Evolutionary conservation across 2,888 invertebrate genomes (phyloP).

Genomic region (Chloromyia formosa): DNA sequence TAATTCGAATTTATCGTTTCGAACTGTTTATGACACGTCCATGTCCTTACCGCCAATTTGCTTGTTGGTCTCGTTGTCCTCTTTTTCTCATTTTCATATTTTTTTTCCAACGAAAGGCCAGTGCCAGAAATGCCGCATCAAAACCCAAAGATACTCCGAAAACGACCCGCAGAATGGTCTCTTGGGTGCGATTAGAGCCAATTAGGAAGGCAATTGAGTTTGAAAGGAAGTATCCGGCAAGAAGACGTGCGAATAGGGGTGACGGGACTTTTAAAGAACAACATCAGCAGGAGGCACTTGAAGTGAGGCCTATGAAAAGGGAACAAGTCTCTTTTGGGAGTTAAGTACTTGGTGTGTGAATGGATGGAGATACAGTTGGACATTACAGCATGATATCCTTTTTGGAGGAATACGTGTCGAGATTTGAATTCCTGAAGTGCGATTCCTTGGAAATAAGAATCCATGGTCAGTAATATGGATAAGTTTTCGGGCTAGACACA

Average conservation of each 20-base stretch:
- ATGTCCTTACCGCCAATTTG: neutral
- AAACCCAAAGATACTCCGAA: conserved; percentile 25
- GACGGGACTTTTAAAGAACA: neutral
- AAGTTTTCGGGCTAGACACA: no score
- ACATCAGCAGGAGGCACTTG: neutral
- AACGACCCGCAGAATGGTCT: conserved; percentile 39
- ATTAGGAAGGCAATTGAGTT: conserved; percentile 41
- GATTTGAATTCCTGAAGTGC: no score
- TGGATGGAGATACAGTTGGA: no score
- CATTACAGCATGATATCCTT: no score
- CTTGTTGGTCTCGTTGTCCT: neutral
- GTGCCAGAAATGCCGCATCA: conserved; percentile 5
- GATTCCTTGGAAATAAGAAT: no score
- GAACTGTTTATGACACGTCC: conserved; percentile 39
- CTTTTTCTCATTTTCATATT: neutral
- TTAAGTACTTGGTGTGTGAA: no score
- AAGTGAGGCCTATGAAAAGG: no score
- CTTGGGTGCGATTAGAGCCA: conserved; percentile 42
- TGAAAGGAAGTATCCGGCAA: conserved; percentile 25
- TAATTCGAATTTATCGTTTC: conserved; percentile 43
- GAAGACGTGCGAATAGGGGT: neutral
- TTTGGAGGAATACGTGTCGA: no score
- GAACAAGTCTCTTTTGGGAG: no score
- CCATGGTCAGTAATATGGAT: no score
- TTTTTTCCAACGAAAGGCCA: no score